A percentile compares a stretch with the other conserved stretches of the same genome.
Conservation (phyloP, 2,113 vertebrate genomes). For the Hydrochoerus hydrochaeris region DNA sequence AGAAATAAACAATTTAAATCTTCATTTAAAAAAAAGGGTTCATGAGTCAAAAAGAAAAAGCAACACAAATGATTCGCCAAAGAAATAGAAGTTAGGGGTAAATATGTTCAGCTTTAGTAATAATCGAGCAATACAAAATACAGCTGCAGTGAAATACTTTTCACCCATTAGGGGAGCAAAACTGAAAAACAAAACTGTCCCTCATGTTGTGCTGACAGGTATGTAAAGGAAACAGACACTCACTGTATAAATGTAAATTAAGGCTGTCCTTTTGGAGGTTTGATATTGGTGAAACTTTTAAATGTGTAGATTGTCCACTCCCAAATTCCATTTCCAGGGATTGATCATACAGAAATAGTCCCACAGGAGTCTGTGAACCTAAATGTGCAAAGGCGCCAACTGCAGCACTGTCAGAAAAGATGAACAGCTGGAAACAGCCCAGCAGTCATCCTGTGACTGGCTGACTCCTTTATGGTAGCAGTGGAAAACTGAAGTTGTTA, state of each 20-base stretch:
- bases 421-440: slow-evolving; percentile 36
- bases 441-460: neutral
- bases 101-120: neutral
- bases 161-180: neutral
- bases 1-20: neutral
- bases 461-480: neutral
- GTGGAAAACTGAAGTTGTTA: neutral
- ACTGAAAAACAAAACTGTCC: neutral
- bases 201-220: neutral
- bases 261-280: neutral
- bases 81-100: slow-evolving; percentile 29
- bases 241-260: slow-evolving; percentile 5
- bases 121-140: neutral
- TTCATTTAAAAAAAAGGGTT: neutral
- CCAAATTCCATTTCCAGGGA: slow-evolving; percentile 45
- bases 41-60: slow-evolving; percentile 35
- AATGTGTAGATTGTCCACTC: slow-evolving; percentile 48
- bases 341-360: neutral
- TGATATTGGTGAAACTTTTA: slow-evolving; percentile 30
- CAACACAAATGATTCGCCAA: neutral
- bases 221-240: neutral
- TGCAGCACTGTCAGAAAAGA: slow-evolving; percentile 6
- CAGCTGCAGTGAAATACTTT: slow-evolving; percentile 29
- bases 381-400: neutral
- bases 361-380: neutral